phyloP scores from a whole-genome alignment of 2,113 vertebrate genomes.

The Melanerpes formicivorus region DNA sequence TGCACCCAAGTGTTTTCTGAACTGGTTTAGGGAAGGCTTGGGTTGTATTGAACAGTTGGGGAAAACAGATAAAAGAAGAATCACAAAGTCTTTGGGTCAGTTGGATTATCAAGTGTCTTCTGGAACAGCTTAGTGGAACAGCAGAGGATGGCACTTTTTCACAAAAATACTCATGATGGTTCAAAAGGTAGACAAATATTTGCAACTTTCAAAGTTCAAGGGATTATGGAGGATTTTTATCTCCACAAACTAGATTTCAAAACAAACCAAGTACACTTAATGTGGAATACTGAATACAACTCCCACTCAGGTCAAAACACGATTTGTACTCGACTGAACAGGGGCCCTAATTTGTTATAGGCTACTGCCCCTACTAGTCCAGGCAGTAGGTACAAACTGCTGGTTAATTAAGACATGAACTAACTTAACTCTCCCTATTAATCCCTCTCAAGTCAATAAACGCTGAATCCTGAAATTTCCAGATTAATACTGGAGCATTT shows the following conservation, averaged over 20 bases:
- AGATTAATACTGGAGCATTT: neutral
- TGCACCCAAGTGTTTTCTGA: neutral
- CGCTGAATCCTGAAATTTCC: neutral
- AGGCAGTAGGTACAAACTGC: neutral
- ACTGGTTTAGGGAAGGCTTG: neutral
- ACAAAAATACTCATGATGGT: neutral
- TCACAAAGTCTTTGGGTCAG: neutral
- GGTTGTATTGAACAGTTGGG: neutral
- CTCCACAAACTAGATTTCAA: neutral
- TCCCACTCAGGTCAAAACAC: rapidly evolving
- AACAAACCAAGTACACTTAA: neutral
- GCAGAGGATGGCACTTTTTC: neutral
- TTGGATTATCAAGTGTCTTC: neutral
- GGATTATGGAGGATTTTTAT: too few species aligned
- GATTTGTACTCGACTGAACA: neutral
- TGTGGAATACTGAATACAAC: neutral
- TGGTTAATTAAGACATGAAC: rapidly evolving
- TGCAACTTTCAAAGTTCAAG: neutral
- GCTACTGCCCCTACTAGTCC: neutral
- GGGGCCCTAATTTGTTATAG: neutral
- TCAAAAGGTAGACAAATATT: neutral
- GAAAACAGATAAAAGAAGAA: neutral
- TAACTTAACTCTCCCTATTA: neutral
- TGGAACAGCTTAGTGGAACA: neutral
- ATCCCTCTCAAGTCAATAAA: neutral